phyloP scores from a whole-genome alignment of 2,113 vertebrate genomes.

The Lipophrys pholis region DNA sequence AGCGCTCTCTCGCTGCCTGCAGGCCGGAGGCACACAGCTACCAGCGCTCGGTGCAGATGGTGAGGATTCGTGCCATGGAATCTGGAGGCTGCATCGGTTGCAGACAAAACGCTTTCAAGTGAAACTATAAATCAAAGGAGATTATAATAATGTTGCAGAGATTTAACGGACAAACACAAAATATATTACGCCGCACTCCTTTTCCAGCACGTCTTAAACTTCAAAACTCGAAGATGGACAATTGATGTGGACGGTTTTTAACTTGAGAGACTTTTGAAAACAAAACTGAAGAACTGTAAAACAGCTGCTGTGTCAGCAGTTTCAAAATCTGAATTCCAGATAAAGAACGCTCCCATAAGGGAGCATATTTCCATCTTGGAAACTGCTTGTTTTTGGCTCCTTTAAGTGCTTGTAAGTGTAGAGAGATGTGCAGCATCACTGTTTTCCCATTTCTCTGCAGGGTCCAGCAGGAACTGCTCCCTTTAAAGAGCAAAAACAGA shows the following conservation, averaged over 20 bases:
- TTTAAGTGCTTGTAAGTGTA: constrained; percentile 47
- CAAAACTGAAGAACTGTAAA: constrained; percentile 37
- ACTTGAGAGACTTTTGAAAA: constrained; percentile 33
- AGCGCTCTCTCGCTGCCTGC: constrained; percentile 21
- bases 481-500: background rate
- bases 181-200: background rate
- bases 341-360: constrained; percentile 37
- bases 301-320: constrained; percentile 50
- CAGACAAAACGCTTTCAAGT: background rate
- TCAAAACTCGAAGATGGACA: background rate
- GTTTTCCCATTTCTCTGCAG: constrained; percentile 17
- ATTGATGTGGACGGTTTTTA: constrained; percentile 8
- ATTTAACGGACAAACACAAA: background rate
- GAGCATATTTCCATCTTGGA: constrained; percentile 51
- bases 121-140: background rate
- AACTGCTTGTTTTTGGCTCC: constrained; percentile 50
- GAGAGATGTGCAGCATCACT: constrained; percentile 31
- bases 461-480: constrained; percentile 17
- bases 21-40: constrained; percentile 29
- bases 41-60: constrained; percentile 29
- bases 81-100: background rate
- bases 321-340: constrained; percentile 54
- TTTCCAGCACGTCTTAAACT: background rate
- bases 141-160: background rate
- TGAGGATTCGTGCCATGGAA: background rate